Evolutionary conservation across 2,113 vertebrate species (phyloP).

Genomic region (Machaerirhynchus nigripectus): DNA sequence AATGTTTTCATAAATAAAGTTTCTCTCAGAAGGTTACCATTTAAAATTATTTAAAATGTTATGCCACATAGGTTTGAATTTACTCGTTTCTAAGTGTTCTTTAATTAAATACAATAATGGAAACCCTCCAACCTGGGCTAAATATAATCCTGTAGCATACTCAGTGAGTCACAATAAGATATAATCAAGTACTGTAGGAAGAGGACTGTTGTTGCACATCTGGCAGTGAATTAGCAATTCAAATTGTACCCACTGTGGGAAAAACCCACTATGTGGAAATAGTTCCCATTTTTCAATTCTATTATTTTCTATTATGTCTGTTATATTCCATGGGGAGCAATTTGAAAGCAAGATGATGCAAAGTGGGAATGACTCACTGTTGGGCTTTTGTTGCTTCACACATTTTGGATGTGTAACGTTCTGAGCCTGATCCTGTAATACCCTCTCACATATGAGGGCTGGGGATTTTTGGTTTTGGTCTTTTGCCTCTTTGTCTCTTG

Average conservation of each 20-base stretch:
- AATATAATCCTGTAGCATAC: background rate
- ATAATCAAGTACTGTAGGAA: background rate
- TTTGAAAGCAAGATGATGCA: background rate
- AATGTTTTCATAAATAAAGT: background rate
- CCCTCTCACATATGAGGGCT: background rate
- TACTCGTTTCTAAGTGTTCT: background rate
- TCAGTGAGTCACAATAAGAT: background rate
- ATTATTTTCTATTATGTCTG: conserved; percentile 36
- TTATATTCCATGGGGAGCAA: conserved; percentile 11
- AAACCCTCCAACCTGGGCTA: background rate
- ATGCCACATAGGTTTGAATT: background rate
- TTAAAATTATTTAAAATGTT: background rate
- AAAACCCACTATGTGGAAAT: background rate
- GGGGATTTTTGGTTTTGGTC: background rate
- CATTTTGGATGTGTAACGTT: fast-evolving
- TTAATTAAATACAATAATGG: background rate
- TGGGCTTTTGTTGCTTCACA: background rate
- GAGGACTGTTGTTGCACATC: background rate
- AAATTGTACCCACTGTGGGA: conserved; percentile 7
- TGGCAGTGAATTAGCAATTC: conserved; percentile 27
- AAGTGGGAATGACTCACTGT: background rate
- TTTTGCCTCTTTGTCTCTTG: background rate
- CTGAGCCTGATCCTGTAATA: background rate
- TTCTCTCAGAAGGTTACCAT: background rate
- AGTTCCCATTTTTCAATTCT: background rate